Evolutionary conservation across 2,888 invertebrate genomes (phyloP).

Genomic region (Thereva unica): DNA sequence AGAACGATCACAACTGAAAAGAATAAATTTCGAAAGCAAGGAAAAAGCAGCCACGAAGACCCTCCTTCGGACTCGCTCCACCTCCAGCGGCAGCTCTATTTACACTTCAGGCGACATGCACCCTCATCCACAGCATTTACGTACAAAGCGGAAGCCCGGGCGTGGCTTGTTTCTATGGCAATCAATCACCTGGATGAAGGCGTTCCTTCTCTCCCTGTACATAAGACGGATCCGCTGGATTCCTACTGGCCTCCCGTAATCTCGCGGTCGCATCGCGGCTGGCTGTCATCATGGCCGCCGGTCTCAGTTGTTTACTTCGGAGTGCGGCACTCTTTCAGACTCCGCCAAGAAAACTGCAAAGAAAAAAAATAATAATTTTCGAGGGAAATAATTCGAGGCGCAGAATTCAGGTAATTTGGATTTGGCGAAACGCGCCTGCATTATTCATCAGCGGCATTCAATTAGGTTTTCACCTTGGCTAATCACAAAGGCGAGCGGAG

Average conservation of each 20-base stretch:
- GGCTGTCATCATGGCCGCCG: slow-evolving; percentile 9
- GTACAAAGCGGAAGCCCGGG: slow-evolving; percentile 2
- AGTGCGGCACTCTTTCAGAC: not conserved
- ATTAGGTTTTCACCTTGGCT: too few species aligned
- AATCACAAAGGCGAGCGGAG: too few species aligned
- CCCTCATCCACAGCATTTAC: not conserved
- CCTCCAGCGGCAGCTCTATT: not conserved
- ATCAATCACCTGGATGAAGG: not conserved
- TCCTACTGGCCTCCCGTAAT: slow-evolving; percentile 4
- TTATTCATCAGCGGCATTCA: too few species aligned
- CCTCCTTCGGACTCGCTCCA: too few species aligned
- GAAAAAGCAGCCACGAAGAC: too few species aligned
- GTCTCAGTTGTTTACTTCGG: slow-evolving; percentile 1
- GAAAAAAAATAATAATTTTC: not conserved
- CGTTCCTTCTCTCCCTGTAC: not conserved
- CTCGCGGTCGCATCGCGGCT: not conserved
- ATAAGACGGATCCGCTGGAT: not conserved
- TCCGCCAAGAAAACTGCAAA: not conserved
- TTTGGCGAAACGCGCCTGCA: too few species aligned
- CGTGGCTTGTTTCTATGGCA: slow-evolving; percentile 12
- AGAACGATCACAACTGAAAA: too few species aligned
- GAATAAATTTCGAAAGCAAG: too few species aligned
- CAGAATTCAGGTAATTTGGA: too few species aligned
- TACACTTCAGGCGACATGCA: not conserved
- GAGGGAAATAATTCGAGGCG: too few species aligned